Evolutionary conservation across 2,888 invertebrate genomes (phyloP).

Genomic region (Halictus ligatus): DNA sequence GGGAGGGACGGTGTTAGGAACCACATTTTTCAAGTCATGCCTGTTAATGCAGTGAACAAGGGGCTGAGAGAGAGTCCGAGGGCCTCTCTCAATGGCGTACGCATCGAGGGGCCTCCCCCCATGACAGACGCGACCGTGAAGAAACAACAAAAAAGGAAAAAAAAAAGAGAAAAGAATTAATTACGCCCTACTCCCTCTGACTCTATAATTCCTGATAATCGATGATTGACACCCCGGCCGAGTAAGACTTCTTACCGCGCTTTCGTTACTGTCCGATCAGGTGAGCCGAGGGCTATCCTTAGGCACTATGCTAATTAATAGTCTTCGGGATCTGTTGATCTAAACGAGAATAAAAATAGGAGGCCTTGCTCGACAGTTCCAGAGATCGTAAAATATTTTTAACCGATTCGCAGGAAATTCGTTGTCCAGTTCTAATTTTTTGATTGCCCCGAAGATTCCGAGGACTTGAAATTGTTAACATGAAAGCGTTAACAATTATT

Average conservation of each 20-base stretch:
- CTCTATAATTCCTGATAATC: conserved; percentile 58
- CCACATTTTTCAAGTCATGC: conserved; percentile 83
- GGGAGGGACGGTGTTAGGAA: conserved; percentile 80
- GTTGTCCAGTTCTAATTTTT: too few relatives aligned
- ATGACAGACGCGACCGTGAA: background rate
- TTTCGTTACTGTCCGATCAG: background rate
- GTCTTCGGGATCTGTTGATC: background rate
- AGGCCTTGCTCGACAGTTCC: background rate
- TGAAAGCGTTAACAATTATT: too few relatives aligned
- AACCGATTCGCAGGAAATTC: too few relatives aligned
- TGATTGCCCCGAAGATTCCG: too few relatives aligned
- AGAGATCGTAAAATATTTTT: background rate
- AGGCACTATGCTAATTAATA: background rate
- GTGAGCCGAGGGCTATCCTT: background rate
- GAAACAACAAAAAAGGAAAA: conserved; percentile 60
- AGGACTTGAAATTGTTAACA: too few relatives aligned
- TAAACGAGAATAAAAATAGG: background rate
- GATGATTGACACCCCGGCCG: conserved; percentile 31
- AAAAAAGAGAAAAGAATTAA: conserved; percentile 66
- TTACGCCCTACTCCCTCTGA: conserved; percentile 50
- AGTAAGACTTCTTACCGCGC: conserved; percentile 21
- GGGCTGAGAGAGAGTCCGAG: conserved; percentile 64
- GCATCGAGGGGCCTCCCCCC: conserved; percentile 62
- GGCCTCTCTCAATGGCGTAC: conserved; percentile 66
- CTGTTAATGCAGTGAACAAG: conserved; percentile 81